Base-by-base conservation (phyloP, 2,888 invertebrate species). In the Drosophila picticornis region DNA sequence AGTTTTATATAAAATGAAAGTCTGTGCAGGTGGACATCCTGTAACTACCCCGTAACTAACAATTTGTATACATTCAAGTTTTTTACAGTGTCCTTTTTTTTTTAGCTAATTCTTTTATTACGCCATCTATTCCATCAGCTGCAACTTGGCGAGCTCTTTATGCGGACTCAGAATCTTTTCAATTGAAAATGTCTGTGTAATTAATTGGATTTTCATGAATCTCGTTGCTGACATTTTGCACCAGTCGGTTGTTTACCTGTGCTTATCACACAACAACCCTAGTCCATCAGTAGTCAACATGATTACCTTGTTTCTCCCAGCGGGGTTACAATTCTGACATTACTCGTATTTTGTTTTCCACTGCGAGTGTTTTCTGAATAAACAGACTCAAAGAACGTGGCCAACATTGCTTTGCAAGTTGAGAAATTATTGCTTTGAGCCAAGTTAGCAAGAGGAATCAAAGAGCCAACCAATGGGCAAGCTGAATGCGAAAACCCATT, bases 121-220 rank as follows among this genome's bases (percentile, higher is more conserved):
- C 22, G 16, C 4, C 46, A 25, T 46, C 46, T 25, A 46, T 46
- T 25, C 25, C 13, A 25, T 46, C 9, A 22, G 46, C 46, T 46
- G 1, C 16, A 46, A 46, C 22, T 16, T 7, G 22, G 7, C 7
- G 46, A 22, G 22, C 7, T 22, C 13, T 22, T 22, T 22, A 46
- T 13, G 7, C 22, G 11, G 25, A 25, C 7, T 25, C 19, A 16
- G 22, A 48, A 32, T 48, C 13, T 27, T 13, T 38, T 13, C 22
- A 6, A 58, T n/a, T 40, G 31, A 53, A 74, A 34, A 46, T 34
- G 50, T 46, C 52, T 60, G 52, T 67, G 56, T 68, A 67, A 67
- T 67, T 75, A 61, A 57, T 75, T 74, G 51, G 52, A 61, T 57
- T 75, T 60, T 72, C 34, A 36, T 36, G 4, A 31, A 34, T 29